Percentiles rank a stretch among this genome's conserved stretches.
Evolutionary conservation across 2,888 invertebrate species (phyloP).

Genomic region (Erynnis tages): DNA sequence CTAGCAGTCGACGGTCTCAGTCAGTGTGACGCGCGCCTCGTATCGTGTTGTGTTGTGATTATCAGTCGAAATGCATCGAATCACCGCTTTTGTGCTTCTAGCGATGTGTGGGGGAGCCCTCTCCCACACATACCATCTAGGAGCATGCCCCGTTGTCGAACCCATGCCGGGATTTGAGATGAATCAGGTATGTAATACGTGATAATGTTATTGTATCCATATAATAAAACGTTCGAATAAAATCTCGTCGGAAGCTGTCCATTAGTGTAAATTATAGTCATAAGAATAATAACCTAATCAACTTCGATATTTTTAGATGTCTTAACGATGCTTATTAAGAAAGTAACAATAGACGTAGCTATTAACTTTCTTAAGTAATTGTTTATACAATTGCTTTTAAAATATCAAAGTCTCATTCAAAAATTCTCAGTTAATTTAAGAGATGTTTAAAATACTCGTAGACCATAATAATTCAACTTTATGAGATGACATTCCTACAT

Average conservation of each 20-base stretch:
- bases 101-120: slow-evolving; percentile 53
- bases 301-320: too few relatives aligned
- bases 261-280: slow-evolving; percentile 13
- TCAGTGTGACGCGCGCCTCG: neutral
- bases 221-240: neutral
- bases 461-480: too few relatives aligned
- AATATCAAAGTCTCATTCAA: too few relatives aligned
- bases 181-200: slow-evolving; percentile 85
- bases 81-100: slow-evolving; percentile 44
- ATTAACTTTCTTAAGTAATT: too few relatives aligned
- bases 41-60: neutral
- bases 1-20: neutral
- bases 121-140: slow-evolving; percentile 87
- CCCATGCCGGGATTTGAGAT: slow-evolving; percentile 88
- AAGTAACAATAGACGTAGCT: too few relatives aligned
- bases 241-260: slow-evolving; percentile 5
- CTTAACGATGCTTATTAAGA: too few relatives aligned
- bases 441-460: too few relatives aligned
- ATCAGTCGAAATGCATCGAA: slow-evolving; percentile 43
- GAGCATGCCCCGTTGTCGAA: slow-evolving; percentile 87
- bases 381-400: too few relatives aligned
- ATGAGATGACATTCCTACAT: too few relatives aligned
- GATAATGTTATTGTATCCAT: neutral
- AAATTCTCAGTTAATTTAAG: too few relatives aligned
- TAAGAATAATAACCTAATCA: too few relatives aligned